These are phyloP conservation scores for Turdus rufiventris DNA, from an alignment of 2,113 vertebrate species.

Conservation along the genomic window DNA sequence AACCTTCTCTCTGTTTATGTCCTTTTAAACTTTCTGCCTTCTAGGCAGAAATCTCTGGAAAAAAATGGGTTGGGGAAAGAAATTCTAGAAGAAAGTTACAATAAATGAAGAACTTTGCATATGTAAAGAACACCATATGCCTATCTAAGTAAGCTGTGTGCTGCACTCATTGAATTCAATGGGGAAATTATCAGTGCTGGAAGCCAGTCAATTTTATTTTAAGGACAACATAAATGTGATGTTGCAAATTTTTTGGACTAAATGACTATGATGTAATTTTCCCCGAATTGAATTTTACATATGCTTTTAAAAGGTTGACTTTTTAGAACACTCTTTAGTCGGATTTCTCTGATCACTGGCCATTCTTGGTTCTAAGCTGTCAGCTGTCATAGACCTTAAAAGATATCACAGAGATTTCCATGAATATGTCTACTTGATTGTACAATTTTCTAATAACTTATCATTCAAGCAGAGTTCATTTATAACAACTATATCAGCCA, in stretches of 20 bases:
- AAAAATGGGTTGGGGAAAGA: neutral
- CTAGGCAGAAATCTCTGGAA: neutral
- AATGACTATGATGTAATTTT: neutral
- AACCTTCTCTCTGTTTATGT: constrained; percentile 6
- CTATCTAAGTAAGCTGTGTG: neutral
- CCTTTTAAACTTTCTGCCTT: constrained; percentile 24
- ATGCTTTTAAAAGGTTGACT: neutral
- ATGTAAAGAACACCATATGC: neutral
- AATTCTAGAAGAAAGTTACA: neutral
- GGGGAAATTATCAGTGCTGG: neutral
- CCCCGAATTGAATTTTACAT: neutral
- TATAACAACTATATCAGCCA: neutral
- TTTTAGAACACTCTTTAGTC: neutral
- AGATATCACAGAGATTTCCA: neutral
- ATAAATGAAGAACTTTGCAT: neutral
- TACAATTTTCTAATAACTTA: neutral
- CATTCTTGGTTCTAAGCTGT: neutral
- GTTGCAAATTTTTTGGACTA: neutral
- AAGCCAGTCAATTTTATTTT: neutral
- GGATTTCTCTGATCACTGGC: neutral
- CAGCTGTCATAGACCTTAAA: neutral
- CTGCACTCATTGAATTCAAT: neutral
- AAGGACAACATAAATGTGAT: neutral
- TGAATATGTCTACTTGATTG: neutral
- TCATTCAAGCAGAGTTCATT: neutral